Evolutionary conservation across 2,797 vertebrate species (phyloP), one percentile per base, ranked within the genome.

Genomic region (Argentina silus): DNA sequence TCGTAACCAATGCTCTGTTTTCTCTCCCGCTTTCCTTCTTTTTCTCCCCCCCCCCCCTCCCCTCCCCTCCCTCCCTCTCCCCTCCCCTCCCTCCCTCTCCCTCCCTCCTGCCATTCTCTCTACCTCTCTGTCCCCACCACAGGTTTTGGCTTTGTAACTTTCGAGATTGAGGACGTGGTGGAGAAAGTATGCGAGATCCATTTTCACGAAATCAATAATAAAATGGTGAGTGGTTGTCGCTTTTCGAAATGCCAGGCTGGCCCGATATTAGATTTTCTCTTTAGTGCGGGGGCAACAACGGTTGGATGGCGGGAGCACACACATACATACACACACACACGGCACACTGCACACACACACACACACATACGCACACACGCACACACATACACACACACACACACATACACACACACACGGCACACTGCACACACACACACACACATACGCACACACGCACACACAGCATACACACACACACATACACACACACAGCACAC

Each of bases 161-260:
- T 97, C 82, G 96, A 97, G 91, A 96, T 94, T 0, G 96, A 97
- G 93, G 96, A 97, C 23, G 95, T 97, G 83, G 96, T 96, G 91
- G 96, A 97, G 90, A 97, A 97, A 95, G 96, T 97, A 91, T 97
- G 96, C 87, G 95, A 96, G 91, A 97, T 97, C 86, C 96, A 97
- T 93, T 97, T 97, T 93, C 96, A 97, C 79, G 96, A 97, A 94
- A 97, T 97, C 95, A 97, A 97, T 94, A 97, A 97, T 93, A 97
- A 97, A 94, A 97, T 97, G 96, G 96, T 97, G 93, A 95, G 96
- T 95, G 55, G 51, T 62, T 86, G 81, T 83, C 76, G 74, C 80
- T 73, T 82, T 82, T 78, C 70, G 71, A 77, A 78, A 85, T 15
- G 23, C 3, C 63, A 63, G 74, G 83, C 80, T 71, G 27, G 51